Evolutionary conservation across 2,113 vertebrate genomes (phyloP).

Genomic region (Machaerirhynchus nigripectus): DNA sequence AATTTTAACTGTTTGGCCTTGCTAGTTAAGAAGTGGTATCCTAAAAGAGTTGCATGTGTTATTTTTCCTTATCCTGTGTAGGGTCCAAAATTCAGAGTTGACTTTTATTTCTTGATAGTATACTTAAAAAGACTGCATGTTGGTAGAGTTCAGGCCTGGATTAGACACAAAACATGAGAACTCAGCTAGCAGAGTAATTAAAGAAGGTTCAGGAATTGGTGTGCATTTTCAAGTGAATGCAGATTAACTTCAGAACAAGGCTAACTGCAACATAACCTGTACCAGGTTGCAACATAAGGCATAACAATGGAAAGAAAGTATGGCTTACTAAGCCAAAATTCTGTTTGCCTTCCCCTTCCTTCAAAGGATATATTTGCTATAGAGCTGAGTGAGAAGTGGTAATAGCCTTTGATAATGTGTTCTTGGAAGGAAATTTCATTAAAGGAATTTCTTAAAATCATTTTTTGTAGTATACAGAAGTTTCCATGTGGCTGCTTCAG

Average conservation of each 20-base stretch:
- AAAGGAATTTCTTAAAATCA: background rate
- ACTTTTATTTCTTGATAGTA: background rate
- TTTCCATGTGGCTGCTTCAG: background rate
- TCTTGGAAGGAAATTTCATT: background rate
- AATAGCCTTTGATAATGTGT: background rate
- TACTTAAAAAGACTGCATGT: background rate
- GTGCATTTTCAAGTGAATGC: background rate
- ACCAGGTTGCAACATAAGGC: background rate
- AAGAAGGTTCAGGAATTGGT: background rate
- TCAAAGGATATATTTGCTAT: background rate
- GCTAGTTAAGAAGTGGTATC: background rate
- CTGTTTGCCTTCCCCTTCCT: background rate
- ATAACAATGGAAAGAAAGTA: background rate
- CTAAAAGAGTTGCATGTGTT: background rate
- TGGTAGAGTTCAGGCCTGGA: background rate
- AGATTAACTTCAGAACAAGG: background rate
- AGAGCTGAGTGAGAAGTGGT: background rate
- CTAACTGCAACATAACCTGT: background rate
- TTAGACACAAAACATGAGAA: background rate
- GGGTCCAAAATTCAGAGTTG: background rate
- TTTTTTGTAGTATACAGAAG: background rate
- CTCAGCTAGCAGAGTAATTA: background rate
- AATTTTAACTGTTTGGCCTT: background rate
- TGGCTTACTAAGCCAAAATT: background rate
- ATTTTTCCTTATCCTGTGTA: background rate